These are phyloP conservation scores for Platygyra sinensis DNA, from an alignment of 64 coral and sea anemone genomes.

Conservation along the genomic window DNA sequence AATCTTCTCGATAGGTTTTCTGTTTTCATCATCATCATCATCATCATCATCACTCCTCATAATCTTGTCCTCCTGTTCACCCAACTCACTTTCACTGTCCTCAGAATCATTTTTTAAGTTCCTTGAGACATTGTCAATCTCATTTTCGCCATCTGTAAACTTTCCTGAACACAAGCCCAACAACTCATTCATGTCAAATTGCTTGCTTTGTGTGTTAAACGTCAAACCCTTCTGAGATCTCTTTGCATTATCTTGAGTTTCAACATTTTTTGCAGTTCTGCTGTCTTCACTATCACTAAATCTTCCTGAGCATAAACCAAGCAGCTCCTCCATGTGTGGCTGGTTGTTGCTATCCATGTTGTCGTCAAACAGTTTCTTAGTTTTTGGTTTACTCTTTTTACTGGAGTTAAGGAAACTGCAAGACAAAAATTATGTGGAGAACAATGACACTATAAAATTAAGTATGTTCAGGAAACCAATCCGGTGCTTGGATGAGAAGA, in stretches of 20 bases:
- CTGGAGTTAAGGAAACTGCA: constrained; percentile 39
- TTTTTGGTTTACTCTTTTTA: constrained; percentile 66
- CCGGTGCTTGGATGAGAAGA: too few species aligned
- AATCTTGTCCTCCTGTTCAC: background rate
- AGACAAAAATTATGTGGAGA: background rate
- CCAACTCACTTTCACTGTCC: background rate
- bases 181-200: constrained; percentile 56
- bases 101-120: background rate
- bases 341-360: background rate
- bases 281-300: constrained; percentile 48
- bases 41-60: too few species aligned
- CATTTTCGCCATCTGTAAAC: constrained; percentile 47
- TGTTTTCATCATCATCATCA: constrained; percentile 3
- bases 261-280: background rate
- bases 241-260: background rate
- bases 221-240: background rate
- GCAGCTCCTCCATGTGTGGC: constrained; percentile 82
- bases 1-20: constrained; percentile 5
- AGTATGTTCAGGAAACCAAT: background rate
- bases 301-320: constrained; percentile 91
- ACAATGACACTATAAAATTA: background rate
- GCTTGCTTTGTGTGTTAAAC: background rate
- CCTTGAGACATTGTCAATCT: background rate
- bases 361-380: constrained; percentile 38
- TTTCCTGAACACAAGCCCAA: constrained; percentile 71